Base-by-base conservation (phyloP, 2,888 invertebrate species). In the Brachypalpus laphriformis region DNA sequence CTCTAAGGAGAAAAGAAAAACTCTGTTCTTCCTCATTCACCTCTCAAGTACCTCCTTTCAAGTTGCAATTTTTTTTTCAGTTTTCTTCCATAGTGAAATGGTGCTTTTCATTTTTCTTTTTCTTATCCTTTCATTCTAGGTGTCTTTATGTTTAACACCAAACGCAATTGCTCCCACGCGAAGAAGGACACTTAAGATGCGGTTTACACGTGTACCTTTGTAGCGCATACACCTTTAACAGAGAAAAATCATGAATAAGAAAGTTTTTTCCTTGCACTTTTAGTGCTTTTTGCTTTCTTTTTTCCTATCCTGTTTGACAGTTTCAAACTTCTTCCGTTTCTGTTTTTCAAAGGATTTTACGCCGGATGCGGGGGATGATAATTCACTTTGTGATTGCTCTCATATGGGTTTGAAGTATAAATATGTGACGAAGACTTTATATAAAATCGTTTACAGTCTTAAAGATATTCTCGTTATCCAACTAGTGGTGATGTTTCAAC, bases 151-250 rank as follows among this genome's bases (percentile, higher is more conserved):
- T 51, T 68, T 51, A 51, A 54, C 49, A n/a, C 42, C 68, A 68
- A 51, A 49, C 31, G 31, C 42, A 54, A 61, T 68, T 77, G 42
- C 16, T 51, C 34, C 40, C 51, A 34, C 28, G 57, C 22, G 22
- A 37, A 37, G 34, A 59, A 59, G 57, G 57, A 63, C 54, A 77
- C 63, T 71, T 77, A 37, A 77, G 70, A 16, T 77, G 65, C 75
- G 25, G 65, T 59, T 59, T 47, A 57, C 57, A 76, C 49, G 59
- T 70, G 45, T 28, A 57, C 22, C 45, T n/a, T n/a, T n/a, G n/a
- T n/a, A 57, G 9, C 31, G n/a, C 42, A 34, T 40, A 51, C 40
- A 42, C 37, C 37, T 70, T 70, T 68, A 34, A 77, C 40, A 47
- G 18, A 5, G 56, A 25, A n/a, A 34, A 45, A 16, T 47, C 61